Conservation (phyloP, 1,140 invertebrate genomes). For the Penaeus indicus region DNA sequence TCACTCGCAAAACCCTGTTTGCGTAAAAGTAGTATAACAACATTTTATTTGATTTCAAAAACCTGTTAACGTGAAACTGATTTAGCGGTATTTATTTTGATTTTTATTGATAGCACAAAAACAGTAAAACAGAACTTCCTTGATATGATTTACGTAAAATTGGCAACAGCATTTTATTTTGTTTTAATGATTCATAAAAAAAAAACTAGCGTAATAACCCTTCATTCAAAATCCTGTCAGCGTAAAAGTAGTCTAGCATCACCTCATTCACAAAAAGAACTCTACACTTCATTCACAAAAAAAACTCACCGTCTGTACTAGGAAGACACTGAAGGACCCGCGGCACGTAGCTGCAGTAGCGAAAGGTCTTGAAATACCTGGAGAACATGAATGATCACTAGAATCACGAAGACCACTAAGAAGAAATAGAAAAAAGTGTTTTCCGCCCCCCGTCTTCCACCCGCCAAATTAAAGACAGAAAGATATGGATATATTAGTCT, state of each 20-base stretch:
- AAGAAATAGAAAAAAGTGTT: background rate
- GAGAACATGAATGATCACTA: conserved; percentile 59
- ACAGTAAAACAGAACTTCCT: background rate
- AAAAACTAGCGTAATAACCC: background rate
- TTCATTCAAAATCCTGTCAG: background rate
- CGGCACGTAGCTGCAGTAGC: conserved; percentile 79
- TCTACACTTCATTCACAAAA: no score
- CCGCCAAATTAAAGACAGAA: background rate
- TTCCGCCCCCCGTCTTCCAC: background rate
- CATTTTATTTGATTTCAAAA: no score
- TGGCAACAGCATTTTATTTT: no score
- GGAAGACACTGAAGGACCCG: conserved; percentile 77
- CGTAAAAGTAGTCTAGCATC: conserved; percentile 38
- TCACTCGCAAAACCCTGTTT: no score
- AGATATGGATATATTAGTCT: background rate
- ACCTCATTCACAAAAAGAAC: conserved; percentile 32
- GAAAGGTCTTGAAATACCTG: conserved; percentile 81
- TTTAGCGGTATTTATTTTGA: no score
- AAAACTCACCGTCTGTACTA: conserved; percentile 76
- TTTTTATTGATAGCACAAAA: no score
- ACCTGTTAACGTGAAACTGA: no score
- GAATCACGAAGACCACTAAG: background rate
- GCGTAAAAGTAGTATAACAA: no score
- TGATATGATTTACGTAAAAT: no score
- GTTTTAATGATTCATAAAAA: background rate